Base-by-base conservation (phyloP, 2,797 vertebrate species). In the Pelobates cultripes region DNA sequence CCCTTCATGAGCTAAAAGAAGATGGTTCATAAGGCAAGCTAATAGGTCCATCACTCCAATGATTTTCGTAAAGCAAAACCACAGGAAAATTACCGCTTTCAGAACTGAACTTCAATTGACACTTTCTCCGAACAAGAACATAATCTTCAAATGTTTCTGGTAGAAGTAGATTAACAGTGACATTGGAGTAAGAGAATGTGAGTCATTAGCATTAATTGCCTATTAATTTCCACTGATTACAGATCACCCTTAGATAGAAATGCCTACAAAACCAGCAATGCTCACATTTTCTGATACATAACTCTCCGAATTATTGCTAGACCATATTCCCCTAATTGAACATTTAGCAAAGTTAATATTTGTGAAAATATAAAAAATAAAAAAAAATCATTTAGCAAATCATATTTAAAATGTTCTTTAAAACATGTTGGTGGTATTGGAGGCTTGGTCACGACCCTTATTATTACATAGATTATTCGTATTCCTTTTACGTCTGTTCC, bases 121-220 rank as follows among this genome's bases (percentile, higher is more conserved):
- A 83, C 70, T 78, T 73, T 40, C 76, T 10, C 47, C 5, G 61
- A 73, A 78, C 75, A 83, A 78, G 70, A 83, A 78, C 69, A 77
- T 73, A 74, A 78, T 83, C 81, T 83, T 78, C 70, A 78, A 83
- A 78, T 83, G 75, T 68, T 61, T 83, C 81, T 83, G 81, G 63
- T 69, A 78, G 75, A n/a, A 74, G 76, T 69, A 83, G 81, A 83
- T 83, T 83, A 83, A 77, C 70, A 68, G 70, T 83, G 81, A 83
- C 75, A 83, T 83, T 83, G 81, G 70, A 67, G 64, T 63, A 57
- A 83, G 75, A 78, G 75, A 83, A 78, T 73, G 81, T 57, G 66
- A 83, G 81, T 83, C 64, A 77, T 83, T 83, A 83, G 70, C 63
- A 83, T 78, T 83, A 83, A 83, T 83, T 78, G 81, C 63, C 61